Evolutionary conservation across 2,113 vertebrate genomes (phyloP).

Genomic region (Anas platyrhynchos): DNA sequence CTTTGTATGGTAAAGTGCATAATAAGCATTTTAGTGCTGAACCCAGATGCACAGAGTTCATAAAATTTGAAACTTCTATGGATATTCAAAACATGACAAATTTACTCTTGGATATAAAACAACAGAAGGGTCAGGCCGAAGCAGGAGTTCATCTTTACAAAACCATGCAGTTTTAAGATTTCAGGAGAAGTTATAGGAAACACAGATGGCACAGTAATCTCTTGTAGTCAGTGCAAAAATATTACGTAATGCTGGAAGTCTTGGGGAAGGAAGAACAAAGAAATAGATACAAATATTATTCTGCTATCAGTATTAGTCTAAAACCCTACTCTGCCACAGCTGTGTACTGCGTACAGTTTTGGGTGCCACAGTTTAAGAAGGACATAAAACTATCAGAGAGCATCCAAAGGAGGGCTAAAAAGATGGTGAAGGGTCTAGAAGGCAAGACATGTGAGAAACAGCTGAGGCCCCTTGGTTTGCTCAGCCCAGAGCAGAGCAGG

Average conservation of each 20-base stretch:
- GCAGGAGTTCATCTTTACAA: neutral
- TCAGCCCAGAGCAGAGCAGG: too few relatives aligned
- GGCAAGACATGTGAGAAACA: too few relatives aligned
- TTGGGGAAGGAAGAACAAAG: neutral
- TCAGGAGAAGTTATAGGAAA: neutral
- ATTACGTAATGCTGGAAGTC: neutral
- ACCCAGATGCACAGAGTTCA: neutral
- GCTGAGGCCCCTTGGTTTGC: too few relatives aligned
- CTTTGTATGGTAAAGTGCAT: neutral
- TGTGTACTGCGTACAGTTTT: neutral
- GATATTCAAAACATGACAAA: neutral
- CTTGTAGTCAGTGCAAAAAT: neutral
- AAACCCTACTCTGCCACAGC: neutral
- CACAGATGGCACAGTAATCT: neutral
- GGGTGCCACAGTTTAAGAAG: too few relatives aligned
- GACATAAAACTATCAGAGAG: too few relatives aligned
- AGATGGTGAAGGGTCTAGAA: too few relatives aligned
- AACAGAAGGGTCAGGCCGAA: neutral
- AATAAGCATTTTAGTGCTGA: neutral
- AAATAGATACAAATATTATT: neutral
- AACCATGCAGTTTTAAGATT: neutral
- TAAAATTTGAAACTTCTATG: neutral
- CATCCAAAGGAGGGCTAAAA: too few relatives aligned
- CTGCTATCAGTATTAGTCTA: neutral
- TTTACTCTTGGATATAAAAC: neutral